These are phyloP conservation scores for Prionailurus viverrinus DNA, from an alignment of 2,113 vertebrate genomes.

Conservation along the genomic window DNA sequence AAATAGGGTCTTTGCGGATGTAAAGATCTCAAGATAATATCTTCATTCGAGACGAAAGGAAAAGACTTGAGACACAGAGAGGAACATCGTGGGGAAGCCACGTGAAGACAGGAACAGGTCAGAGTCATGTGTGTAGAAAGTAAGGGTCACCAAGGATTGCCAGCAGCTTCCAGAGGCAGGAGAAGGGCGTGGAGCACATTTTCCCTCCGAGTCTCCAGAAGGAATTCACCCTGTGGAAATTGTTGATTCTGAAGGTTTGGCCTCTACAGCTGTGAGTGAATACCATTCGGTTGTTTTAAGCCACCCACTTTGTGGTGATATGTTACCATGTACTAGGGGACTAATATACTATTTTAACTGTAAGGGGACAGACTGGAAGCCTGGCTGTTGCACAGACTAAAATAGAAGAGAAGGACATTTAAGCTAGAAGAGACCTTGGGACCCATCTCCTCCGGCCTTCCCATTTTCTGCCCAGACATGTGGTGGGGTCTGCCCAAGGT, in stretches of 20 bases:
- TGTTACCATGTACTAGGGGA: background rate
- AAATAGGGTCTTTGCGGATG: background rate
- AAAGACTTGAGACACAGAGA: background rate
- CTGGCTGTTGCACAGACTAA: background rate
- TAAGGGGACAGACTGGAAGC: background rate
- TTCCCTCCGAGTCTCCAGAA: background rate
- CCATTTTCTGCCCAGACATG: background rate
- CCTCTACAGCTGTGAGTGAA: background rate
- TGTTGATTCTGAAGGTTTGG: background rate
- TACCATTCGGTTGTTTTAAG: background rate
- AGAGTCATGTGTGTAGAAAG: fast-evolving
- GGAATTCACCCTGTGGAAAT: fast-evolving
- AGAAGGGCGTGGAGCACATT: background rate
- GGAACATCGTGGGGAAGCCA: background rate
- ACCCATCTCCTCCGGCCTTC: background rate
- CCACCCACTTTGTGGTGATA: background rate
- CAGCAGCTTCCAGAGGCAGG: background rate
- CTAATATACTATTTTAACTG: background rate
- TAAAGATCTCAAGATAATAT: background rate
- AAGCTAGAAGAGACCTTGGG: background rate
- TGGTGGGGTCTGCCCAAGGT: background rate
- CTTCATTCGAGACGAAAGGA: background rate
- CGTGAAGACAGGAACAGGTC: background rate
- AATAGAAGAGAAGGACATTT: background rate
- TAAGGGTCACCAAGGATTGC: background rate